Percentiles rank a stretch among this genome's conserved stretches.
Evolutionary conservation across 2,888 invertebrate species (phyloP).

Genomic region (Apamea monoglypha): DNA sequence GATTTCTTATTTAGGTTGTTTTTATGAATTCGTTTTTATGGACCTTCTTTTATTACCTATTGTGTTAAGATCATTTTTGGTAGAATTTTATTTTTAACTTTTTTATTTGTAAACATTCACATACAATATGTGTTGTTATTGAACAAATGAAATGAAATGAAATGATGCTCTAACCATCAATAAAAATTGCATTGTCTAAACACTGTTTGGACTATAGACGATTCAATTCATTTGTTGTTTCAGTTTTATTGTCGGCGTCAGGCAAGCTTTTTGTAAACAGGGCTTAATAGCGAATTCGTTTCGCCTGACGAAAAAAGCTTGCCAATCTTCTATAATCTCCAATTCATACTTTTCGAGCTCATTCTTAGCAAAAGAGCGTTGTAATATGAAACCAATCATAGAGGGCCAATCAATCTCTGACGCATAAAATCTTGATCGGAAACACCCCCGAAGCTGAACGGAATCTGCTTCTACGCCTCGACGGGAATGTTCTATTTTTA

Average conservation of each 20-base stretch:
- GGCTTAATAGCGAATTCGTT: background rate
- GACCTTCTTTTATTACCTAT: too few relatives aligned
- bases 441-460: conserved; percentile 17
- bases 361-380: background rate
- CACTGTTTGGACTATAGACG: background rate
- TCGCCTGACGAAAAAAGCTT: background rate
- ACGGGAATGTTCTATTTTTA: conserved; percentile 23
- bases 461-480: background rate
- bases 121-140: too few relatives aligned
- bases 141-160: too few relatives aligned
- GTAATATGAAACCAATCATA: conserved; percentile 46
- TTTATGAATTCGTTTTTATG: too few relatives aligned
- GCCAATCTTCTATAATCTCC: background rate
- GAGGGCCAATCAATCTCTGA: conserved; percentile 30
- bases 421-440: conserved; percentile 28
- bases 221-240: background rate
- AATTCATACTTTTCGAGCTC: background rate
- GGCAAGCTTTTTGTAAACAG: background rate
- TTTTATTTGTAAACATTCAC: too few relatives aligned
- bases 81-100: too few relatives aligned
- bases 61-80: too few relatives aligned
- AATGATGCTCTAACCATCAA: background rate
- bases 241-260: background rate
- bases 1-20: too few relatives aligned
- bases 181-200: background rate